Base-by-base conservation (phyloP, 2,888 invertebrate species). In the Xanthia togata region DNA sequence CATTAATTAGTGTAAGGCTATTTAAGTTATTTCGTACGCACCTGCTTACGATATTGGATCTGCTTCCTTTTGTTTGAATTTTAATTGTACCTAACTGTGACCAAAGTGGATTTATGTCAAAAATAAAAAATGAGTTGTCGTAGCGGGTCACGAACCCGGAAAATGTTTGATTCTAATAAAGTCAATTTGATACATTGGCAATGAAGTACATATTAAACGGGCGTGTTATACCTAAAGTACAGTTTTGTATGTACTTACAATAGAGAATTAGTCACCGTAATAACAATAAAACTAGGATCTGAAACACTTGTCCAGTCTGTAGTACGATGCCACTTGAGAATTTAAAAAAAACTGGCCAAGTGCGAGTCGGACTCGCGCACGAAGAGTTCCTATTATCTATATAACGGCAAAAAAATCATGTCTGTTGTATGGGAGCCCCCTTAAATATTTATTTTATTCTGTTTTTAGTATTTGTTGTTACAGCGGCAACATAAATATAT, bases 71-170 rank as follows among this genome's bases (percentile, higher is more conserved):
- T 17, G 11, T 55, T 62, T 38, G 8, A 38, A 53, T 31, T 23
- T 55, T 31, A 38, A 62, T 26, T 60, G 12, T 60, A 41, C n/a
- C n/a, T 55, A 55, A 71, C 53, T 38, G 70, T 55, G 63, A 0
- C 31, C 11, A 26, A 50, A 17, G 23, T 50, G 50, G 64, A 73
- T 80, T 64, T 57, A 57, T 50, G 31, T 5, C 3, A 31, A 53
- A 31, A 67, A 65, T 53, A 9, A 65, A n/a, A 53, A 79, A 81
- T 55, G 11, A 47, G 57, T 63, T 63, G 17, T 57, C 5, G 75
- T 50, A 57, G 47, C 35, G 50, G 65, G 73, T 78, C 81, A 17
- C 9, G 62, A 73, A 67, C 74, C 73, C 44, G 73, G 73, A 50
- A 35, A 67, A 74, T 55, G 44, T 57, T 65, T 60, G 35, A 62